A percentile compares a stretch with the other conserved stretches of the same genome.
Evolutionary conservation across 2,113 vertebrate species (phyloP).

Genomic region (Oncorhynchus keta): DNA sequence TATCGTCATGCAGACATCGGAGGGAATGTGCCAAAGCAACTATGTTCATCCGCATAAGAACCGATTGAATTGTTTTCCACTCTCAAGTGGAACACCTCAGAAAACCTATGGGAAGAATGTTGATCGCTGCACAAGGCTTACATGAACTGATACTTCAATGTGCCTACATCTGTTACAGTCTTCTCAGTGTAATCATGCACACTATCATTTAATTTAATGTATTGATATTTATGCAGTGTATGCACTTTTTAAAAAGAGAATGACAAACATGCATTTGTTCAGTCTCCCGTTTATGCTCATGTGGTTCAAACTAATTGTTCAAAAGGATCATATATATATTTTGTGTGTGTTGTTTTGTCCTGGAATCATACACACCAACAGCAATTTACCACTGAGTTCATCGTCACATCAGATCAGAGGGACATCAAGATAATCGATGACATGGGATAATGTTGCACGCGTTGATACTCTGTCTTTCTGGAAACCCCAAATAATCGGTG

Average conservation of each 20-base stretch:
- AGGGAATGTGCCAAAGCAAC: slow-evolving; percentile 77
- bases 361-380: slow-evolving; percentile 51
- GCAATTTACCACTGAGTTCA: slow-evolving; percentile 60
- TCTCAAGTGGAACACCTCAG: slow-evolving; percentile 48
- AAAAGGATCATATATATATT: slow-evolving; percentile 48
- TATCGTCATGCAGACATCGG: slow-evolving; percentile 57
- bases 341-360: slow-evolving; percentile 29
- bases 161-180: slow-evolving; percentile 91
- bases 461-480: slow-evolving; percentile 60
- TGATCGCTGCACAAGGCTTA: slow-evolving; percentile 63
- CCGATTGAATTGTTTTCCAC: slow-evolving; percentile 11
- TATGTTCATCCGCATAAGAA: slow-evolving; percentile 60
- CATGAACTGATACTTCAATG: slow-evolving; percentile 80
- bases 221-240: slow-evolving; percentile 87
- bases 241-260: slow-evolving; percentile 84
- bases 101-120: slow-evolving; percentile 68
- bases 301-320: slow-evolving; percentile 51
- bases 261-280: slow-evolving; percentile 63
- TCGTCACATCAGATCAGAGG: slow-evolving; percentile 53
- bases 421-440: slow-evolving; percentile 46
- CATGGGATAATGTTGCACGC: slow-evolving; percentile 35
- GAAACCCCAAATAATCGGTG: slow-evolving; percentile 60
- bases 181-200: slow-evolving; percentile 82
- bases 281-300: slow-evolving; percentile 34
- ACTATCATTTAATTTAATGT: slow-evolving; percentile 81